Evolutionary conservation across 2,888 invertebrate species (phyloP), one percentile per base, ranked within the genome.

Genomic region (Archips crataeganus): DNA sequence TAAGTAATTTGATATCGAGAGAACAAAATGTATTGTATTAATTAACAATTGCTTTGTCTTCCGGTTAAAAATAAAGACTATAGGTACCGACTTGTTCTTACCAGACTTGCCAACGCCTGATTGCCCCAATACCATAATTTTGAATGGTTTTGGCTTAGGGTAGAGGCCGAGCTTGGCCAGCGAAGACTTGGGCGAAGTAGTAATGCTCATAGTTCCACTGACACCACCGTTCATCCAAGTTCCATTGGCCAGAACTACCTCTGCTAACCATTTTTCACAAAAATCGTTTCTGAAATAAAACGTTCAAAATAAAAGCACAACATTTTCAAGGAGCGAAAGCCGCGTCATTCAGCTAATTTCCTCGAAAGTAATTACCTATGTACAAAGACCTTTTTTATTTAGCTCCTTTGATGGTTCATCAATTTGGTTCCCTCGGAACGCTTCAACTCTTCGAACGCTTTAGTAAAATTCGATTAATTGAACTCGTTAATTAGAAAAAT

Each of bases 71-170:
- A 39, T 39, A 39, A 39, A 5, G 39, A 39, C 34, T 47, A 11
- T n/a, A 47, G 23, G 42, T n/a, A 39, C 54, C 9, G 42, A 9
- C 10, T 69, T 69, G 65, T 66, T 77, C 90, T 94, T 90, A 97
- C 97, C 97, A 80, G 97, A 97, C 91, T 98, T 98, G 11, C 98
- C 98, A 68, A 98, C 97, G 62, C 97, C 97, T 34, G 96, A 95
- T 83, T 97, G 97, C 3, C 98, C 98, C 45, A 98, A 89, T 6
- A 98, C 96, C 96, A 97, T 96, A 9, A 97, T 95, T 87, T 96
- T 97, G 76, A 97, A 94, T 0, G 97, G 95, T 84, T 96, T 97
- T 68, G 95, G 95, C 81, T 96, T 95, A 51, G 96, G 94, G 80
- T 95, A 96, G 63, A 97, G 89, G 64, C 96, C 96, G 71, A 97